Evolutionary conservation across 2,797 vertebrate genomes (phyloP).

Genomic region (Tangara arthus): DNA sequence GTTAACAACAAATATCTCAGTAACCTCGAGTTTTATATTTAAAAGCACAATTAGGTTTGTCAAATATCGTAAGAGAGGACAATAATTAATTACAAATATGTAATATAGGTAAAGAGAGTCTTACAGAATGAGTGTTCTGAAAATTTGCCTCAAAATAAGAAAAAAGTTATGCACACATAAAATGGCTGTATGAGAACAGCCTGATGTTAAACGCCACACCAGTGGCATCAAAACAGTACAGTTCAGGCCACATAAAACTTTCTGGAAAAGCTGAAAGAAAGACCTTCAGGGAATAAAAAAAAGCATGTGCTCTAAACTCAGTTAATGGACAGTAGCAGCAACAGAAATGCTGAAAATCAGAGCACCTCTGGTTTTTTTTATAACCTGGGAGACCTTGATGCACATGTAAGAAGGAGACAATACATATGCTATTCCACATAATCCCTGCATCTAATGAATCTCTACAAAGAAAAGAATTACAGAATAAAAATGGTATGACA

Average conservation of each 20-base stretch:
- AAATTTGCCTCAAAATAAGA: not conserved
- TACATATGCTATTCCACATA: not conserved
- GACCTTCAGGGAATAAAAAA: not conserved
- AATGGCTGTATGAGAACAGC: not conserved
- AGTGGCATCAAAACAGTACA: not conserved
- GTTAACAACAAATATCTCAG: not conserved
- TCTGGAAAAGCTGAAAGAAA: not conserved
- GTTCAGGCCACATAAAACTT: not conserved
- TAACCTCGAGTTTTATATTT: not conserved
- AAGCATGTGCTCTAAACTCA: rapidly evolving
- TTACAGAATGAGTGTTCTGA: not conserved
- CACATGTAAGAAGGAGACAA: not conserved
- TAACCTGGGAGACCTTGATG: not conserved
- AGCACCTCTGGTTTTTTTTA: not conserved
- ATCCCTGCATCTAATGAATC: not conserved
- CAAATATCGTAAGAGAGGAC: not conserved
- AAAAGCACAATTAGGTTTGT: not conserved
- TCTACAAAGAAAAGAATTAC: not conserved
- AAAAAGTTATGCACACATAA: not conserved
- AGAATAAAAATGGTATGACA: not conserved
- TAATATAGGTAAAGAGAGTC: not conserved
- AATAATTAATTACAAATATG: not conserved
- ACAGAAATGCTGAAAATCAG: not conserved
- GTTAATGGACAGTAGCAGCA: not conserved
- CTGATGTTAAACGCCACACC: not conserved